These are phyloP conservation scores for Orycteropus afer DNA, from an alignment of 2,113 vertebrate species.

Conservation along the genomic window DNA sequence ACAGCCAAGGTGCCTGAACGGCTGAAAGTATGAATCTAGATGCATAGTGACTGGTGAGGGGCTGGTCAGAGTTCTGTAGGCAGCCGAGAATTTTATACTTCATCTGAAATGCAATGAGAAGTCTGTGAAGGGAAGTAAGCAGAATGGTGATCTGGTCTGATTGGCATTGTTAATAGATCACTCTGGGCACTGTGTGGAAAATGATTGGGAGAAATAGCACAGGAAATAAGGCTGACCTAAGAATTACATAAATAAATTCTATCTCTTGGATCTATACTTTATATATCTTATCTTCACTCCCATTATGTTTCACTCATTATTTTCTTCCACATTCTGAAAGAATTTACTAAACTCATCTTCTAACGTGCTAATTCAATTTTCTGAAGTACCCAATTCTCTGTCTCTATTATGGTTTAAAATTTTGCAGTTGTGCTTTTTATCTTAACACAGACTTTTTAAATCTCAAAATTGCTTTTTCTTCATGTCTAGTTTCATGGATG, in stretches of 20 bases:
- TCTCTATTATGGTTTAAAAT: constrained; percentile 14
- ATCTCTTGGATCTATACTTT: no score
- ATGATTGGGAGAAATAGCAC: background rate
- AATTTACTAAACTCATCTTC: constrained; percentile 17
- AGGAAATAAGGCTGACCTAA: background rate
- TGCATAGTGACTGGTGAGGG: no score
- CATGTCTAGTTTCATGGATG: background rate
- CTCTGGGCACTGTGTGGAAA: background rate
- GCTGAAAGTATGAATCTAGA: background rate
- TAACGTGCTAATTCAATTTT: background rate
- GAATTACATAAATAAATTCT: background rate
- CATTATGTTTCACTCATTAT: background rate
- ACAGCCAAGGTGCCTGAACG: background rate
- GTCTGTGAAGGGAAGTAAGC: background rate
- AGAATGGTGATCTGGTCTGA: background rate
- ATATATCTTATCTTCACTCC: background rate
- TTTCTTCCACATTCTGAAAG: background rate
- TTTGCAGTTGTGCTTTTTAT: constrained; percentile 21
- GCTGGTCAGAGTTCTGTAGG: background rate
- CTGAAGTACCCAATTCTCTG: constrained; percentile 54
- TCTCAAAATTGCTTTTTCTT: constrained; percentile 38
- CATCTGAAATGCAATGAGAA: background rate
- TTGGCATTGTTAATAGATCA: background rate
- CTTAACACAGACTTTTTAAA: background rate
- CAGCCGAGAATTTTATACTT: background rate